Percentiles rank a stretch among this genome's conserved stretches.
Evolutionary conservation across 2,113 vertebrate species (phyloP).

Genomic region (Carettochelys insculpta): DNA sequence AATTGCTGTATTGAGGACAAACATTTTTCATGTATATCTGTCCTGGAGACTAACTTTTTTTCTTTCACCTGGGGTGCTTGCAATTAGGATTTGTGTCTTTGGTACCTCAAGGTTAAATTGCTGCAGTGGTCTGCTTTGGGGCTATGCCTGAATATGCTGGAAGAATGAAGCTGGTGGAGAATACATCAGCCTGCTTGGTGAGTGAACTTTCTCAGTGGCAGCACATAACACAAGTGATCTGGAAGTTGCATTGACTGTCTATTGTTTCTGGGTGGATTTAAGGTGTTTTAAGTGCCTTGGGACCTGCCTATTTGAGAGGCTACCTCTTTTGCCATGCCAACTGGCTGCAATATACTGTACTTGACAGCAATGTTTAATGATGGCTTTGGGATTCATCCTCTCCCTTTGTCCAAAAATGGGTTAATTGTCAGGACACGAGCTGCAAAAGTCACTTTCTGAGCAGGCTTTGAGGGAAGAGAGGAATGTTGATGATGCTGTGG

Average conservation of each 20-base stretch:
- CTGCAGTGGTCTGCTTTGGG: neutral
- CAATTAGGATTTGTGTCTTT: neutral
- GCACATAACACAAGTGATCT: neutral
- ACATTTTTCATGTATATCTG: neutral
- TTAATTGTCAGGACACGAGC: neutral
- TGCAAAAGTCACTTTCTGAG: neutral
- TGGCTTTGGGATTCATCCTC: neutral
- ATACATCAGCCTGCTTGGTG: neutral
- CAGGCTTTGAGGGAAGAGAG: neutral
- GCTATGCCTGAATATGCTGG: neutral
- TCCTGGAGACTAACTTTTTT: neutral
- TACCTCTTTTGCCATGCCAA: neutral
- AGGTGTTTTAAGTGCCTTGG: neutral
- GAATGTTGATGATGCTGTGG: neutral
- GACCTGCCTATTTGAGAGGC: neutral
- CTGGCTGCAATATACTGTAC: accelerated
- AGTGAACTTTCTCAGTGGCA: neutral
- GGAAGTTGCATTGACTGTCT: neutral
- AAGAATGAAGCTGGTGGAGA: neutral
- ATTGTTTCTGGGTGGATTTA: neutral
- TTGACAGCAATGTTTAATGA: neutral
- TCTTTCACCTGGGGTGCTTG: neutral
- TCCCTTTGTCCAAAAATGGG: neutral
- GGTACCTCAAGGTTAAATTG: neutral
- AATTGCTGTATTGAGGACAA: neutral